phyloP scores from a whole-genome alignment of 2,113 vertebrate species.

The Otocyon megalotis region DNA sequence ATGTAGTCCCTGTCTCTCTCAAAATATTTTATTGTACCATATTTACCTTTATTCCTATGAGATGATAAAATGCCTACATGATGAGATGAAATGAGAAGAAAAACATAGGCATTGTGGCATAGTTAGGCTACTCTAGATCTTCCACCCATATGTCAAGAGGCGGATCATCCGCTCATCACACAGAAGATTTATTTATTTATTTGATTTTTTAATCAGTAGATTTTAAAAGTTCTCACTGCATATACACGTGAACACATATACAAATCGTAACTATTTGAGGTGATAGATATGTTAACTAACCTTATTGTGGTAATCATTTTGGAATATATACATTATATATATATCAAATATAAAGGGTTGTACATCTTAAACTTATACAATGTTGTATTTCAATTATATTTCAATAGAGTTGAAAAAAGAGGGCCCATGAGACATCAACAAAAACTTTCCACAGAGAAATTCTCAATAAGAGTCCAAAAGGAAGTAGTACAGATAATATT shows the following conservation, averaged over 20 bases:
- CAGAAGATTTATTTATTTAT: not conserved
- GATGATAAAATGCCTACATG: not conserved
- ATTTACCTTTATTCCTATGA: not conserved
- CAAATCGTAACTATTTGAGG: not conserved
- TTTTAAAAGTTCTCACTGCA: not conserved
- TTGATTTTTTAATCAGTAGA: not conserved
- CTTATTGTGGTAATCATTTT: not conserved
- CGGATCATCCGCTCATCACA: not conserved
- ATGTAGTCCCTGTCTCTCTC: not conserved
- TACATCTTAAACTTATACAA: not conserved
- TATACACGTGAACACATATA: not conserved
- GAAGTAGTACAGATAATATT: not conserved
- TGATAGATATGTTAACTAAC: not conserved
- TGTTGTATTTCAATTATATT: not conserved
- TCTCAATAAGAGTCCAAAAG: not conserved
- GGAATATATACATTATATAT: not conserved
- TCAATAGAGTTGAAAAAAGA: not conserved
- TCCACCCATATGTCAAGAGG: not conserved
- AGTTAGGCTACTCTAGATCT: not conserved
- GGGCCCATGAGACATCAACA: not conserved
- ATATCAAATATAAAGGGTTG: not conserved
- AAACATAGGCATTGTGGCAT: not conserved
- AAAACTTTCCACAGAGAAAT: not conserved
- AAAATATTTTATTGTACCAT: not conserved
- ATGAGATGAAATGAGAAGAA: not conserved